Base-by-base conservation (phyloP, 1,140 invertebrate species). In the Drosophila athabasca region DNA sequence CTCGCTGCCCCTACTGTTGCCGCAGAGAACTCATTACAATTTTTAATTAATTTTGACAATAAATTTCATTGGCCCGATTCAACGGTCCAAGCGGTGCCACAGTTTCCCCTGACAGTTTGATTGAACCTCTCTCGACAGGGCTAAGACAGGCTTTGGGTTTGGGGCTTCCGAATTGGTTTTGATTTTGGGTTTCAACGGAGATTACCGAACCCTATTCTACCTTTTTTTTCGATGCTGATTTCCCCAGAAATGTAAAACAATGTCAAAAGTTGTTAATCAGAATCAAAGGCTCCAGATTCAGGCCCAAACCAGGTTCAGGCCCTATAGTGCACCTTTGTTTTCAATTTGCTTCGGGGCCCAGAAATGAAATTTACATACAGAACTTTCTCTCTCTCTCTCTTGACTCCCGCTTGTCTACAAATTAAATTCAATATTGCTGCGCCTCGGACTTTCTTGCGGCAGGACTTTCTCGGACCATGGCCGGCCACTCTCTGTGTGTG, bases 31-130 rank as follows among this genome's bases (percentile, higher is more conserved):
- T 87, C 74, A 85, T 85, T 87, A 85, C 82, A 88, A 85, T 87
- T 85, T 85, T 85, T 85, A 85, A 85, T 85, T 85, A 85, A 85
- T 85, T 87, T 85, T 85, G 78, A 81, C 82, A 85, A 85, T 82
- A 81, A 81, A 87, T 87, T 77, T 55, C 49, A 48, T 49, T 59
- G 61, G 55, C 49, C 62, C 2, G 35, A 9, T 11, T 9, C 9
- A 11, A 35, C 6, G 29, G 26, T 24, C 24, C 39, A 41, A 39
- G 4, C 24, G n/a, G 17, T 19, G 13, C 5, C 22, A 13, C 46
- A 29, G 6, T 22, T 22, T 51, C 26, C 61, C 61, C 59, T 87
- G 82, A 78, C 82, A 85, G 59, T 82, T 88, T 87, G 82, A 87
- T 85, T 81, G 74, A 78, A 78, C 31, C 39, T 19, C 11, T 17